Percentiles rank a stretch among this genome's conserved stretches.
These are phyloP conservation scores for Neogale vison DNA, from an alignment of 2,113 vertebrate species.

Conservation along the genomic window DNA sequence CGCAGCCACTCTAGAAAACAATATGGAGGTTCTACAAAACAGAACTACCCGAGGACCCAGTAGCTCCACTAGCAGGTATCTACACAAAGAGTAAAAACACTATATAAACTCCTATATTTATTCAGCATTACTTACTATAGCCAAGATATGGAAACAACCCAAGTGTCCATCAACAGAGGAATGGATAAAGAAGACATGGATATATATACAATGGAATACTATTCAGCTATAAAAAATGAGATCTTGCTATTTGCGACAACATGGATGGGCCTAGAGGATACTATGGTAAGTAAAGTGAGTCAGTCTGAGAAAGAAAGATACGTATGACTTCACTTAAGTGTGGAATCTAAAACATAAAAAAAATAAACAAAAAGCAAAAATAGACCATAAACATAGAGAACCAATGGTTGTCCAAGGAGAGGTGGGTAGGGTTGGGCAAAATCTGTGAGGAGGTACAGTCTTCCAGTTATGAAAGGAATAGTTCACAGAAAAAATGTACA, in stretches of 20 bases:
- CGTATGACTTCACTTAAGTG: not conserved
- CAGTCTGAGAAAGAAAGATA: not conserved
- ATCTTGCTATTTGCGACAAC: not conserved
- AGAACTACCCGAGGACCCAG: not conserved
- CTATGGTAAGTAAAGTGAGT: not conserved
- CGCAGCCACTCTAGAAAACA: not conserved
- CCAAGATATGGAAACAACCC: not conserved
- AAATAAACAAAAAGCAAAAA: not conserved
- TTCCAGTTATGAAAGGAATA: not conserved
- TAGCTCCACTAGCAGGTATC: not conserved
- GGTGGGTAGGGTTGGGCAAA: not conserved
- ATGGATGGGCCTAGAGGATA: not conserved
- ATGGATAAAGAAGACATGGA: not conserved
- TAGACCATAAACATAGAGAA: not conserved
- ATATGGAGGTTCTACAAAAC: not conserved
- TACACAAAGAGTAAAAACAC: not conserved
- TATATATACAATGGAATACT: not conserved
- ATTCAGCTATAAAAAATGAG: not conserved
- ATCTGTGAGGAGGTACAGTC: not conserved
- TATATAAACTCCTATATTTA: not conserved
- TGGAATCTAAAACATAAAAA: not conserved
- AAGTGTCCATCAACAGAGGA: not conserved
- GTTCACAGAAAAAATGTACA: not conserved
- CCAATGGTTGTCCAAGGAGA: not conserved
- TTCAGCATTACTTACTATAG: not conserved